Percentiles rank a stretch among this genome's conserved stretches.
Conservation (phyloP, 2,797 vertebrate species). For the Pseudochirops corinnae region DNA sequence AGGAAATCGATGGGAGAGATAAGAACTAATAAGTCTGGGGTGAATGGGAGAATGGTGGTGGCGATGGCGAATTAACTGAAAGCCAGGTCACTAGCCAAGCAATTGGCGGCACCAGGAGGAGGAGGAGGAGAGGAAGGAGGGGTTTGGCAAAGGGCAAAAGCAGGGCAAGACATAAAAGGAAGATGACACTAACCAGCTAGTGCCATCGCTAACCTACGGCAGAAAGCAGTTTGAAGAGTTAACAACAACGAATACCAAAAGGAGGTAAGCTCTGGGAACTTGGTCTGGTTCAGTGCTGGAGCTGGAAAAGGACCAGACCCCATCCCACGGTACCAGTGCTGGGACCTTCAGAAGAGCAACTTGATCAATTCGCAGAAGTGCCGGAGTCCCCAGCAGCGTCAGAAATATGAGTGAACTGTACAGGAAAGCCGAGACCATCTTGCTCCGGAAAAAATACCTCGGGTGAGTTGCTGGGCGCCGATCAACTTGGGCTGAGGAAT, state of each 20-base stretch:
- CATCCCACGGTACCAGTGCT: background rate
- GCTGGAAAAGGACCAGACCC: background rate
- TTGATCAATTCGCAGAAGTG: background rate
- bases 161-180: constrained; percentile 65
- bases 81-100: constrained; percentile 1
- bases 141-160: constrained; percentile 53
- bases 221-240: background rate
- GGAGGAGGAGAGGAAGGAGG: constrained; percentile 60
- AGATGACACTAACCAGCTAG: constrained; percentile 33
- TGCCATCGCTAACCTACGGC: constrained; percentile 50
- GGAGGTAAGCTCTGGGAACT: background rate
- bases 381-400: background rate
- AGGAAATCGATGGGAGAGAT: background rate
- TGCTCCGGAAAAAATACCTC: constrained; percentile 91
- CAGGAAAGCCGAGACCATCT: constrained; percentile 91
- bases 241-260: background rate
- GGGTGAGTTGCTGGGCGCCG: constrained; percentile 84
- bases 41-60: background rate
- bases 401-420: constrained; percentile 85
- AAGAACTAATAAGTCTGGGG: background rate
- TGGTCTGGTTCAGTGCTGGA: background rate
- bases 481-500: background rate
- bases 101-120: background rate
- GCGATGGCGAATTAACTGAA: constrained; percentile 32
- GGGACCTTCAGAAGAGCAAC: background rate